Base-by-base conservation (phyloP, 2,888 invertebrate genomes). In the Drosophila ezoana region DNA sequence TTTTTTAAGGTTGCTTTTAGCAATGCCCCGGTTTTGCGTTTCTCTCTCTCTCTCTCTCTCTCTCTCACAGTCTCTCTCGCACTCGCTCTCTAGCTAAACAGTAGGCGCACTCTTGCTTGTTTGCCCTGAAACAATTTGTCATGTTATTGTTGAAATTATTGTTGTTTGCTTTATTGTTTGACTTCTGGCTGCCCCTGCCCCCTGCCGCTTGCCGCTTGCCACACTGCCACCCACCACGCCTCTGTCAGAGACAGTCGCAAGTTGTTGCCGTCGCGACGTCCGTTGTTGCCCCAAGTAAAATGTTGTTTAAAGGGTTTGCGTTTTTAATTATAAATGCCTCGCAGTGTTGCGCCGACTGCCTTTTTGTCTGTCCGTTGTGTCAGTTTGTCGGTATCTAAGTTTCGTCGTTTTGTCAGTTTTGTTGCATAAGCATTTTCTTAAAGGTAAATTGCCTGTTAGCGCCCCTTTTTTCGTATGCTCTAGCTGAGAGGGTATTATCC, bases 141-240 rank as follows among this genome's bases (percentile, higher is more conserved):
- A 81, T 84, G 85, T 84, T 89, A 81, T 80, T 83, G 89, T 83
- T 57, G 63, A 84, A 89, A 85, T 85, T 85, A 89, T 87, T 85
- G 80, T 80, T 86, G 89, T 89, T 89, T 87, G 71, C 73, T 72
- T 86, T 82, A 87, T 83, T 88, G 87, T 84, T 84, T 88, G 88
- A 88, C 86, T 83, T 83, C 71, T 88, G 88, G 86, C 88, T 86
- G 78, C 66, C 72, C 60, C 59, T 48, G 59, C 16, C 33, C 1
- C 33, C 13, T 3, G 51, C 28, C 20, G 0, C 20, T 0, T 20
- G 35, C 4, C n/a, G 3, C 11, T 2, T n/a, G n/a, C 38, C 18
- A 18, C 43, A 3, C 40, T 32, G 8, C 44, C 33, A 28, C 28
- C 28, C 28, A 28, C 28, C 28, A n/a, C n/a, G 13, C 41, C 40